Evolutionary conservation across 2,888 invertebrate genomes (phyloP).

Genomic region (Cepaea hortensis): DNA sequence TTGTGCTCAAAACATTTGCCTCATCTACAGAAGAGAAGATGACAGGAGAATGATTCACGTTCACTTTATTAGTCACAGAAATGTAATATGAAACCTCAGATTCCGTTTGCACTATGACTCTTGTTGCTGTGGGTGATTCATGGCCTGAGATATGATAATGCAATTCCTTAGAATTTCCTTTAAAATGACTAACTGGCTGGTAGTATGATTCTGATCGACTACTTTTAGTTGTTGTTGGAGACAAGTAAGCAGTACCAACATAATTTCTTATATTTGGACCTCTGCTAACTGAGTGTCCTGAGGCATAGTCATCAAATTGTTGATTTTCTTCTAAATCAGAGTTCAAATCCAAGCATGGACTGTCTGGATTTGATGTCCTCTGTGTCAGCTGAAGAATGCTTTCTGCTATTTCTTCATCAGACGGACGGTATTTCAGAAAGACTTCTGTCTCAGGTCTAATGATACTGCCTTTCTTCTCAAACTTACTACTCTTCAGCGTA

Average conservation of each 20-base stretch:
- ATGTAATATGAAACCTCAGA: background rate
- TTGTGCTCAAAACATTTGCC: background rate
- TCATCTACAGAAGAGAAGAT: background rate
- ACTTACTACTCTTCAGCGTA: background rate
- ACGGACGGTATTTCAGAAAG: background rate
- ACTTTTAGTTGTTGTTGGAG: background rate
- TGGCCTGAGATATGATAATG: too few species aligned
- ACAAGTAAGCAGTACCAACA: background rate
- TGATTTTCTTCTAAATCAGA: background rate
- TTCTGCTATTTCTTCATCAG: constrained; percentile 38
- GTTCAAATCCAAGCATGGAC: constrained; percentile 33
- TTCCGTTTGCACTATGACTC: background rate
- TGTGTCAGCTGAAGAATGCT: constrained; percentile 37
- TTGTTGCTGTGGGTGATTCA: too few species aligned
- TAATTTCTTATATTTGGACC: background rate
- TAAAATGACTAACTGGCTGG: background rate
- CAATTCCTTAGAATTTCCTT: too few species aligned
- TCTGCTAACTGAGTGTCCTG: background rate
- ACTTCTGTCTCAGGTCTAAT: constrained; percentile 7
- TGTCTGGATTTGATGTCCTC: constrained; percentile 25
- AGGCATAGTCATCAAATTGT: background rate
- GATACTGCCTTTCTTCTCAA: background rate
- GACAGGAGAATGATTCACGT: background rate
- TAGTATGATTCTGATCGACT: background rate
- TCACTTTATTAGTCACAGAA: background rate